These are phyloP conservation scores for Lasioglossum pauxillum DNA, from an alignment of 2,888 invertebrate genomes.

Conservation along the genomic window DNA sequence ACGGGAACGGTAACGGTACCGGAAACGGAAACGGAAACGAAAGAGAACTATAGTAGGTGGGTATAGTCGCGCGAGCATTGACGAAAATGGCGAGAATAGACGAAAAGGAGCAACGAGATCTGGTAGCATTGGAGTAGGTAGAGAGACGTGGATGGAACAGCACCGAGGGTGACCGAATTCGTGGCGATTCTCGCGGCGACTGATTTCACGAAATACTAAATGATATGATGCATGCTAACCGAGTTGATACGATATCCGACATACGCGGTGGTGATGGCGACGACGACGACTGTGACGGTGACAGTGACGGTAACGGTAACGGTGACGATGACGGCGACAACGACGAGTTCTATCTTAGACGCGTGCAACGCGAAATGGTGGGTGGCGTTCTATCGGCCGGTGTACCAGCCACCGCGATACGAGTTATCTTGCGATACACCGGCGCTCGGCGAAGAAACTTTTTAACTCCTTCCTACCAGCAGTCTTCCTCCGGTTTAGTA, in stretches of 20 bases:
- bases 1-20: not conserved
- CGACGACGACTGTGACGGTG: not conserved
- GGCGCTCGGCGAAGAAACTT: slow-evolving; percentile 50
- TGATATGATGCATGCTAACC: slow-evolving; percentile 75
- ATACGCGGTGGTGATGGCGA: slow-evolving; percentile 32
- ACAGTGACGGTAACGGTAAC: not conserved
- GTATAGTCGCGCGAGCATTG: no score
- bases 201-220: slow-evolving; percentile 81
- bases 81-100: not conserved
- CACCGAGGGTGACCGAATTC: slow-evolving; percentile 67
- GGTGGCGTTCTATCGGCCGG: slow-evolving; percentile 70
- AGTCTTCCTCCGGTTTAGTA: slow-evolving; percentile 33
- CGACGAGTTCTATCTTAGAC: slow-evolving; percentile 59
- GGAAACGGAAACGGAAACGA: not conserved
- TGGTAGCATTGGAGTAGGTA: not conserved
- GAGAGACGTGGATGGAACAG: not conserved
- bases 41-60: not conserved
- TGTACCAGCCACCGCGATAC: slow-evolving; percentile 70
- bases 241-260: slow-evolving; percentile 68
- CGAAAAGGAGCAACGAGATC: not conserved
- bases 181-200: slow-evolving; percentile 77
- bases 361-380: slow-evolving; percentile 67
- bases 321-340: not conserved
- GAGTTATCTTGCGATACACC: slow-evolving; percentile 73
- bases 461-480: slow-evolving; percentile 35